These are phyloP conservation scores for Sicus ferrugineus DNA, from an alignment of 2,888 invertebrate species.

Conservation along the genomic window DNA sequence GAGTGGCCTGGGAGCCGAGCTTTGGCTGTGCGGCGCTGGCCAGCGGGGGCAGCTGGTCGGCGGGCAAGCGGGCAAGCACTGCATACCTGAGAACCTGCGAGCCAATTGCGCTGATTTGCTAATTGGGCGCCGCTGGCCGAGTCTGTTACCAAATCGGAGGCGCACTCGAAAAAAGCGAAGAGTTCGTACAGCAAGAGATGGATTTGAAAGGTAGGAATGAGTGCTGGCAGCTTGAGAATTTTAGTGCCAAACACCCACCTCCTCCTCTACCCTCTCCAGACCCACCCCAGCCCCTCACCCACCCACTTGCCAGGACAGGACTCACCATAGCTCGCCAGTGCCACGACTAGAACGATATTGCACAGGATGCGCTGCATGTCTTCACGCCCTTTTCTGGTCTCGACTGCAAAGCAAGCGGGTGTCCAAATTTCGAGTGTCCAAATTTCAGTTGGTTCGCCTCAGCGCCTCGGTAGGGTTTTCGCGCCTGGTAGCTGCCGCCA, in stretches of 20 bases:
- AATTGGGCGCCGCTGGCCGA: slow-evolving; percentile 12
- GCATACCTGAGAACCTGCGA: slow-evolving; percentile 29
- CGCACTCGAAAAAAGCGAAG: not conserved
- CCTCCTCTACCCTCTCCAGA: not conserved
- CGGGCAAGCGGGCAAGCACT: slow-evolving; percentile 7
- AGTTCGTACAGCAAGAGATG: slow-evolving; percentile 17
- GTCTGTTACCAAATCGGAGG: slow-evolving; percentile 13
- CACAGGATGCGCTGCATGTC: slow-evolving; percentile 47
- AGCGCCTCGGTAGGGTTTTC: not conserved
- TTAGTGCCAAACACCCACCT: not conserved
- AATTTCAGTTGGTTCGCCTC: slow-evolving; percentile 18
- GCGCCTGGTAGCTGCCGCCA: slow-evolving; percentile 46
- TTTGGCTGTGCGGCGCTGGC: slow-evolving; percentile 13
- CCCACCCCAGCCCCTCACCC: not conserved
- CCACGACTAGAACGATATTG: slow-evolving; percentile 50
- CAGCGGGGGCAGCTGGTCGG: slow-evolving; percentile 1
- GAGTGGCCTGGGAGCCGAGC: slow-evolving; percentile 1
- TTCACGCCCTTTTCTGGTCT: not conserved
- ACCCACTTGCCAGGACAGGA: slow-evolving; percentile 20
- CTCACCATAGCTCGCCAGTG: slow-evolving; percentile 52
- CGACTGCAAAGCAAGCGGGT: not conserved
- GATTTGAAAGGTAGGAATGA: not conserved
- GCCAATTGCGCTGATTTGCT: slow-evolving; percentile 21
- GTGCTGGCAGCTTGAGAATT: not conserved
- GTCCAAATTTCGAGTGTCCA: slow-evolving; percentile 32